Evolutionary conservation across 2,113 vertebrate genomes (phyloP), one percentile per base, ranked within the genome.

Genomic region (Sphyrna mokarran): DNA sequence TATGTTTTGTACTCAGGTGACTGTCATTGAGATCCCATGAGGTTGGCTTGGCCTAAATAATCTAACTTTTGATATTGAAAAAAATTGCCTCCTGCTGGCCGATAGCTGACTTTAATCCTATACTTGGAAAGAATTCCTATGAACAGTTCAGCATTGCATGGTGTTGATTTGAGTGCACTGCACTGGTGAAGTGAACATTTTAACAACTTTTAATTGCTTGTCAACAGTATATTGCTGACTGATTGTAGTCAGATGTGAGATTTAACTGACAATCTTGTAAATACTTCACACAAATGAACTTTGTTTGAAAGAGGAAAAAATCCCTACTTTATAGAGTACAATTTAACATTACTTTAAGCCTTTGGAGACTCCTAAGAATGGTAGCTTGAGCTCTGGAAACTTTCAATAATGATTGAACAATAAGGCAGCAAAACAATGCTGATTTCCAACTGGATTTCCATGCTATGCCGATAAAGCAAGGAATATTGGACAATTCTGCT

Each of bases 151-250:
- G 43, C 68, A 54, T 72, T 72, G 69, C 68, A 72, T 76, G 94
- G 94, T 95, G 94, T 48, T 95, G 94, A 95, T 72, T 72, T 95
- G 94, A 72, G 40, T 68, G 94, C 66, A 43, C 94, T 26, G 68
- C 69, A 33, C 40, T 43, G 72, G 69, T 54, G 29, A 95, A 95
- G 94, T 95, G 94, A 95, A 95, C 94, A 95, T 95, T 95, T 95
- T 95, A 95, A 76, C 94, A 95, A 72, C 94, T 95, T 95, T 95
- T 95, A 95, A 95, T 95, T 95, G 70, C 69, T 95, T 95, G 94
- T 95, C 94, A 95, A 69, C 94, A 95, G 94, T 95, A 72, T 70
- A 69, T 69, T 54, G 68, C 43, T 54, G 72, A 95, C 68, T 95
- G 94, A 95, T 95, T 95, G 69, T 69, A 95, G 68, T 95, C 94